Percentiles rank a stretch among this genome's conserved stretches.
Conservation (phyloP, 2,888 invertebrate species). For the Hesperia comma region DNA sequence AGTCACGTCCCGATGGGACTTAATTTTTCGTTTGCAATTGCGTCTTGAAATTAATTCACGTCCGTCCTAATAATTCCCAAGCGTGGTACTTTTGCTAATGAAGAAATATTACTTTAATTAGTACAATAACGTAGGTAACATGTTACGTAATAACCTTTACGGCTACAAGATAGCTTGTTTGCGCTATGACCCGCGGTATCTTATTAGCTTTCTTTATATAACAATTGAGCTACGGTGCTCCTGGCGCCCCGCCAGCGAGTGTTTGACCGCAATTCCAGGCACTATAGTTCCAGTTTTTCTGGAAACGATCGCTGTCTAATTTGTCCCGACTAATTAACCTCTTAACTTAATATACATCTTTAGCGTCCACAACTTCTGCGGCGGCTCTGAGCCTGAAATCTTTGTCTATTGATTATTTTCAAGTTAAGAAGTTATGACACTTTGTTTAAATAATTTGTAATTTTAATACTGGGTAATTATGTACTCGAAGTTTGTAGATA, state of each 20-base stretch:
- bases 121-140: no score
- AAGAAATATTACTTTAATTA: no score
- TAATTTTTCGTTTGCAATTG: no score
- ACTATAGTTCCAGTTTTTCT: constrained; percentile 34
- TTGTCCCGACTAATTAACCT: constrained; percentile 31
- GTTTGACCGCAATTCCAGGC: constrained; percentile 35
- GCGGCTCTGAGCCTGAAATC: background rate
- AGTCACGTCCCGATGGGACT: constrained; percentile 1
- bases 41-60: no score
- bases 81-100: no score
- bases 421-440: background rate
- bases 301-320: constrained; percentile 35
- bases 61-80: no score
- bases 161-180: constrained; percentile 26
- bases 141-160: constrained; percentile 6
- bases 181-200: constrained; percentile 26
- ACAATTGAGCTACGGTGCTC: constrained; percentile 29
- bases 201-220: constrained; percentile 34
- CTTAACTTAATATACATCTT: constrained; percentile 31
- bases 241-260: constrained; percentile 32
- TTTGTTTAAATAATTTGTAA: background rate
- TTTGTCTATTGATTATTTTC: background rate
- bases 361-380: constrained; percentile 13
- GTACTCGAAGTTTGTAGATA: background rate
- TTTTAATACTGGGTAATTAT: constrained; percentile 3